Percentiles rank a stretch among this genome's conserved stretches.
phyloP scores from a whole-genome alignment of 2,113 vertebrate genomes.

The Salvelinus namaycush region DNA sequence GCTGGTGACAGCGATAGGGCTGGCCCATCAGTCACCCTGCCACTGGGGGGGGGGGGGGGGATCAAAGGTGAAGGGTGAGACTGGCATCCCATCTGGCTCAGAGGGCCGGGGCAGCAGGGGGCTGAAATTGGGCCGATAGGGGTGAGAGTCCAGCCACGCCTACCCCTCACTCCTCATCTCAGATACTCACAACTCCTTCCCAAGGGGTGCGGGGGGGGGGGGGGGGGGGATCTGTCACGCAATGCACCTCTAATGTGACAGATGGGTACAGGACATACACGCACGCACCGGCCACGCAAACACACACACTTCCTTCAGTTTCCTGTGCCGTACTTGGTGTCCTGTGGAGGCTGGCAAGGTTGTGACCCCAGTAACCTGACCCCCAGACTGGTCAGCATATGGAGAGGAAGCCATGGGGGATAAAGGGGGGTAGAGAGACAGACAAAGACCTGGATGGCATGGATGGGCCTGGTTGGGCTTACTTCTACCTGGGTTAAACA shows the following conservation, averaged over 20 bases:
- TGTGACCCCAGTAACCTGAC: background rate
- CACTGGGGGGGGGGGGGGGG: conserved; percentile 59
- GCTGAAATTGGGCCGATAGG: conserved; percentile 18
- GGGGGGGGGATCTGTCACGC: background rate
- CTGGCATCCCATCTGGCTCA: conserved; percentile 77
- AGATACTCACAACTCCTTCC: conserved; percentile 21
- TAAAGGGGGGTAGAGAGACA: too few relatives aligned
- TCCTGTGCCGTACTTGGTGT: background rate
- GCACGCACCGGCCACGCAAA: conserved; percentile 8
- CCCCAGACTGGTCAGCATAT: background rate
- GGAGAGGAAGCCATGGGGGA: too few relatives aligned
- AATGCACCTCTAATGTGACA: conserved; percentile 12
- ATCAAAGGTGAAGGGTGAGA: conserved; percentile 76
- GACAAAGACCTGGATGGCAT: background rate
- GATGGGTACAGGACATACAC: conserved; percentile 17
- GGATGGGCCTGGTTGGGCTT: background rate
- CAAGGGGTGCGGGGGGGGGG: background rate
- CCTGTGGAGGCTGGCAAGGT: conserved; percentile 15
- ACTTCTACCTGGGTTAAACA: background rate
- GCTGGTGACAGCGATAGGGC: conserved; percentile 53
- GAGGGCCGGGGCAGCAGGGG: conserved; percentile 22
- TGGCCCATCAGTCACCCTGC: conserved; percentile 65
- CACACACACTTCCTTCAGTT: conserved; percentile 2
- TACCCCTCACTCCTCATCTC: conserved; percentile 66
- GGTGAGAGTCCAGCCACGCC: conserved; percentile 53